phyloP scores from a whole-genome alignment of 2,888 invertebrate genomes.

The Caenorhabditis sp. region DNA sequence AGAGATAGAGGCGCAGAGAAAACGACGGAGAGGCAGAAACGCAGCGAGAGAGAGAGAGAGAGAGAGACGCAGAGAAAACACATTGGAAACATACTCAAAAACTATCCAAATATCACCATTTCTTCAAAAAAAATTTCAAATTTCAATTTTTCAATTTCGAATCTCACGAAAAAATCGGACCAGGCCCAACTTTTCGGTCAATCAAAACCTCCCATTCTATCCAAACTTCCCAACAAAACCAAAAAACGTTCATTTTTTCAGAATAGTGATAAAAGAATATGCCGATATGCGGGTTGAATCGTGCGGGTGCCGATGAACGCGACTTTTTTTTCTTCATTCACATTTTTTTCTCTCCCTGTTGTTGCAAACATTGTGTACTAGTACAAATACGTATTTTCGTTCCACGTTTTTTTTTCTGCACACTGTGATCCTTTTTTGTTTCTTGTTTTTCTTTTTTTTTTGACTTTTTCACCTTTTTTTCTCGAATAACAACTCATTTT shows the following conservation, averaged over 20 bases:
- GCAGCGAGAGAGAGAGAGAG: too few species aligned
- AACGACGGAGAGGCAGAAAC: too few species aligned
- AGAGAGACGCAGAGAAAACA: too few species aligned
- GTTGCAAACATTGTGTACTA: background rate
- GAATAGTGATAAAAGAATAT: conserved; percentile 96
- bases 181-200: too few species aligned
- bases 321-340: conserved; percentile 10
- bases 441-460: conserved; percentile 1
- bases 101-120: too few species aligned
- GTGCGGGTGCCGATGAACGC: conserved; percentile 81
- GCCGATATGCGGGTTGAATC: conserved; percentile 94
- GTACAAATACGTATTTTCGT: background rate
- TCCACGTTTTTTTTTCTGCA: background rate
- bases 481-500: conserved; percentile 20
- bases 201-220: background rate
- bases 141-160: too few species aligned
- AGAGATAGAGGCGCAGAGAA: too few species aligned
- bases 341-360: background rate
- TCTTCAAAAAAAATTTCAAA: too few species aligned
- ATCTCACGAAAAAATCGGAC: too few species aligned
- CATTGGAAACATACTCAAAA: too few species aligned
- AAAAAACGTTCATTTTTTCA: conserved; percentile 79
- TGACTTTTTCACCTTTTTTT: conserved; percentile 3
- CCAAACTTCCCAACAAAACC: background rate
- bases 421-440: background rate